Base-by-base conservation (phyloP, 2,888 invertebrate species). In the Platerodrilus igneus region DNA sequence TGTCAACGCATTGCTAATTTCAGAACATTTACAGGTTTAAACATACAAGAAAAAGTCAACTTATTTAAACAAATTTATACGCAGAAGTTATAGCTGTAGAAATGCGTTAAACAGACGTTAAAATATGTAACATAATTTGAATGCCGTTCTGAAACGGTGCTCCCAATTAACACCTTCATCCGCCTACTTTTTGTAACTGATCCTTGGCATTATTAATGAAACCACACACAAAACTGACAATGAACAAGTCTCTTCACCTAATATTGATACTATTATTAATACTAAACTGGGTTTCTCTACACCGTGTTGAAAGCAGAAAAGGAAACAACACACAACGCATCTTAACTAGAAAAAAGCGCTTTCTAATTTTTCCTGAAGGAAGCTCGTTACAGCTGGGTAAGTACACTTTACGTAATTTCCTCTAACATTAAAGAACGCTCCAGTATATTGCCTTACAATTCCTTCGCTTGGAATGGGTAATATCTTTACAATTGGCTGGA, bases 401-500 rank as follows among this genome's bases (percentile, higher is more conserved):
- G 62, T 56, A 51, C 32, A 22, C 23, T 19, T 25, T 28, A 10
- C 5, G 2, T 16, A 27, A 5, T 16, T 16, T 28, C 18, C n/a
- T 10, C 10, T 6, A n/a, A 28, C 6, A 28, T 16, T 5, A n/a
- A n/a, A 14, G 14, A 18, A 3, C 10, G 6, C 42, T 69, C 17
- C 64, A 76, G 78, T 83, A 46, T 81, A 79, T 57, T 82, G 82
- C 58, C 55, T 71, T 33, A 79, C 82, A 0, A 74, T 75, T 46
- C 75, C 76, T 1, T 70, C 72, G 2, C 50, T 64, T 1, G 77
- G 79, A 10, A 50, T 58, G 2, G 71, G 74, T 0, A 75, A 76
- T 41, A 75, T 78, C 28, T 76, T 84, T 45, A 74, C 83, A 6
- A 70, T 80, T 54, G 86, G 86, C 0, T 73, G 79, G 30, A 87